These are phyloP conservation scores for Magallana nippona DNA, from an alignment of 2,888 invertebrate genomes.

Conservation along the genomic window DNA sequence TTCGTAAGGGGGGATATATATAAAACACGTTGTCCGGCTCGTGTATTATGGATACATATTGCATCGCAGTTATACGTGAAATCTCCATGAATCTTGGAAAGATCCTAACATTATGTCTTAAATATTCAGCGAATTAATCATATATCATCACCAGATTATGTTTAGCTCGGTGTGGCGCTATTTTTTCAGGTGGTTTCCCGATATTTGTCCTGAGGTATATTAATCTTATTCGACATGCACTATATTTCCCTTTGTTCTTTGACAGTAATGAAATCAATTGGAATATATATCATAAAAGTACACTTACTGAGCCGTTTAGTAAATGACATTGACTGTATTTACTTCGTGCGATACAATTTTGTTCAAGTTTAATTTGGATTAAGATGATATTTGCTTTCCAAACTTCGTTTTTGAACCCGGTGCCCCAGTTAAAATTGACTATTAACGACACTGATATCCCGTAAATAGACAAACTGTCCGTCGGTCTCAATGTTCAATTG, in stretches of 20 bases:
- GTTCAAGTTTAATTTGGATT: too few relatives aligned
- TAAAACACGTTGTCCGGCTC: neutral
- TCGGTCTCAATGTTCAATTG: conserved; percentile 15
- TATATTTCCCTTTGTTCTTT: conserved; percentile 9
- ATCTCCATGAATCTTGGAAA: neutral
- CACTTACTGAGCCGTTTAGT: neutral
- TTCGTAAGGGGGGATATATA: conserved; percentile 1
- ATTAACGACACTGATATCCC: neutral
- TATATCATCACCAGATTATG: neutral
- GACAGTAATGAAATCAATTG: conserved; percentile 16
- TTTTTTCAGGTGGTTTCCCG: conserved; percentile 14
- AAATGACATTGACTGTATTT: too few relatives aligned
- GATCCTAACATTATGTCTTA: neutral
- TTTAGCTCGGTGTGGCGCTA: neutral
- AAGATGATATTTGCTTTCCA: too few relatives aligned
- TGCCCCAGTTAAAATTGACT: neutral
- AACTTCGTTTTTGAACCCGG: neutral
- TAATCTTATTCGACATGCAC: conserved; percentile 5
- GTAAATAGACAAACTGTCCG: neutral
- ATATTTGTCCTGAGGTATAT: neutral
- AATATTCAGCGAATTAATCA: neutral
- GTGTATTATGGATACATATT: neutral
- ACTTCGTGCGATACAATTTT: too few relatives aligned
- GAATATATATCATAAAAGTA: conserved; percentile 15
- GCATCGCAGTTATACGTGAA: neutral